These are phyloP conservation scores for Pseudeuparius sepicola DNA, from an alignment of 2,888 invertebrate genomes.

Conservation along the genomic window DNA sequence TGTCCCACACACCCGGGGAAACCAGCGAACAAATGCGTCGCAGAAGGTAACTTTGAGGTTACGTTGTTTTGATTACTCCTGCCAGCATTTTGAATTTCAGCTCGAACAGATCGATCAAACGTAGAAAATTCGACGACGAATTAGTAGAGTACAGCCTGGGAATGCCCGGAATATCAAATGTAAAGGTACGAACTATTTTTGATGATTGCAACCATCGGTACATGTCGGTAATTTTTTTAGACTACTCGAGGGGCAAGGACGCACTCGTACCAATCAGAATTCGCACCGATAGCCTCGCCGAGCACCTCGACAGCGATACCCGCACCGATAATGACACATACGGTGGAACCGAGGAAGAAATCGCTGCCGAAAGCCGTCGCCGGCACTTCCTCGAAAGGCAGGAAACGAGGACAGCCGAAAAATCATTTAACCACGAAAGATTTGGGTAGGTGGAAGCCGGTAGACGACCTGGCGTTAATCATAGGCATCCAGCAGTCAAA, in stretches of 20 bases:
- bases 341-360: slow-evolving; percentile 31
- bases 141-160: slow-evolving; percentile 84
- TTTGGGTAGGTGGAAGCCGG: slow-evolving; percentile 92
- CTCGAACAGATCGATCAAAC: slow-evolving; percentile 88
- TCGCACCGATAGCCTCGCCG: slow-evolving; percentile 29
- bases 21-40: too few relatives aligned
- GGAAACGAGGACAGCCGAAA: slow-evolving; percentile 51
- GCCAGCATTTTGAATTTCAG: slow-evolving; percentile 43
- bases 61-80: too few relatives aligned
- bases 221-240: too few relatives aligned
- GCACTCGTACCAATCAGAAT: slow-evolving; percentile 38
- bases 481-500: slow-evolving; percentile 82
- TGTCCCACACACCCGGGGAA: too few relatives aligned
- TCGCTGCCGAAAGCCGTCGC: slow-evolving; percentile 12
- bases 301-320: slow-evolving; percentile 20
- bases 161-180: slow-evolving; percentile 43
- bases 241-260: slow-evolving; percentile 38
- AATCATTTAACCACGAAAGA: slow-evolving; percentile 70
- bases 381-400: slow-evolving; percentile 34
- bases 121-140: slow-evolving; percentile 95
- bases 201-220: not conserved
- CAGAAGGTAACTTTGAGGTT: too few relatives aligned
- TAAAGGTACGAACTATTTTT: slow-evolving; percentile 30
- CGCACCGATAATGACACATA: slow-evolving; percentile 14
- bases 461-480: slow-evolving; percentile 90